phyloP scores from a whole-genome alignment of 2,797 vertebrate genomes.

The Falco berigora region DNA sequence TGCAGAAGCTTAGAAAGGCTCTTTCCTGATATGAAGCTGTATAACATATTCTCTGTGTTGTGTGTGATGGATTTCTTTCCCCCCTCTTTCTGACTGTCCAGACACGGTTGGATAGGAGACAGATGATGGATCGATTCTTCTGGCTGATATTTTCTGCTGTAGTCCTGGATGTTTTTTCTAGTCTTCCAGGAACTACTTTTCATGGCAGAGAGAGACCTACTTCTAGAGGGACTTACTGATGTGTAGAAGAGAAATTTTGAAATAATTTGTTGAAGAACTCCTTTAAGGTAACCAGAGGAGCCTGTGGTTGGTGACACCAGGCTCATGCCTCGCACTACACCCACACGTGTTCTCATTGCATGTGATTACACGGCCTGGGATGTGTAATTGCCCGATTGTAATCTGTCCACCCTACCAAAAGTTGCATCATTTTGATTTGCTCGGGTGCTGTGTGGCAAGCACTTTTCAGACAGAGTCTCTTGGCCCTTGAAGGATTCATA shows the following conservation, averaged over 20 bases:
- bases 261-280: not conserved
- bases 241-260: not conserved
- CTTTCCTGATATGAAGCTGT: not conserved
- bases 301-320: conserved; percentile 22
- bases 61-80: not conserved
- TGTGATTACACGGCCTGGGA: not conserved
- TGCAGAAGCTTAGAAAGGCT: not conserved
- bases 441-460: not conserved
- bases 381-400: not conserved
- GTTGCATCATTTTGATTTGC: conserved; percentile 20
- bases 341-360: not conserved
- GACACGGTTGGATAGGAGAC: not conserved
- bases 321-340: not conserved
- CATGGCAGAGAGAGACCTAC: not conserved
- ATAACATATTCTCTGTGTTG: not conserved
- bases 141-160: not conserved
- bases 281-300: not conserved
- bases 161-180: not conserved
- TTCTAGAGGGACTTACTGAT: not conserved
- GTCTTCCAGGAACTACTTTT: not conserved
- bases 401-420: not conserved
- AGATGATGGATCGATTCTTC: not conserved
- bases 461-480: not conserved
- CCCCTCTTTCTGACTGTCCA: not conserved
- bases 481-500: not conserved